A percentile compares a stretch with the other conserved stretches of the same genome.
Conservation (phyloP, 2,113 vertebrate species). For the Callaeas wilsoni region DNA sequence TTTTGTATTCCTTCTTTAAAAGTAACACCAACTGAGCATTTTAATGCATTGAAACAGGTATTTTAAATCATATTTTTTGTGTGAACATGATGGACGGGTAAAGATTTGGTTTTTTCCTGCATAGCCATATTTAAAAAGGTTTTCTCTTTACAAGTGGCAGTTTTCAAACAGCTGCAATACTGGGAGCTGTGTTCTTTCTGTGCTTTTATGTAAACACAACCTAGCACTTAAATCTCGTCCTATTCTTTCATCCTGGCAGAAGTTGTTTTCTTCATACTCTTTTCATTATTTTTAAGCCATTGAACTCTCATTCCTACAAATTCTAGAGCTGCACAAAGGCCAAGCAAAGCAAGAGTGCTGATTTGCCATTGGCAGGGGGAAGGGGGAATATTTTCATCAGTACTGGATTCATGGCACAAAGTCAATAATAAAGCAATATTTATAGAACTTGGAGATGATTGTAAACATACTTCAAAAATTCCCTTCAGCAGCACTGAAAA, state of each 20-base stretch:
- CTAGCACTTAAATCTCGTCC: background rate
- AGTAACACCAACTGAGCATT: background rate
- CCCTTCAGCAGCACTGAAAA: slow-evolving; percentile 20
- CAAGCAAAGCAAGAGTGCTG: background rate
- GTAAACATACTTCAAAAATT: slow-evolving; percentile 45
- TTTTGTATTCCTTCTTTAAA: background rate
- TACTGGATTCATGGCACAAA: slow-evolving; percentile 16
- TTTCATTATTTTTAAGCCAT: slow-evolving; percentile 26
- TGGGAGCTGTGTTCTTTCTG: background rate
- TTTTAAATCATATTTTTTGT: background rate
- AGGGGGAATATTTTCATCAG: background rate
- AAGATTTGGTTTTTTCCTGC: background rate
- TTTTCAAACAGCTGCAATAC: background rate
- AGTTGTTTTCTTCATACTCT: slow-evolving; percentile 6
- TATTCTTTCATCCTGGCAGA: background rate
- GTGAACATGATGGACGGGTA: background rate
- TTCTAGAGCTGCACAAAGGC: background rate
- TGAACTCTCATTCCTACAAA: background rate
- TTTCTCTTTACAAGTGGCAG: background rate
- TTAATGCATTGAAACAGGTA: background rate
- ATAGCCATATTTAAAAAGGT: background rate
- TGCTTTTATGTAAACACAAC: background rate
- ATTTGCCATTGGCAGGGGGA: background rate
- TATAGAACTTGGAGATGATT: slow-evolving; percentile 37
- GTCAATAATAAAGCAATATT: slow-evolving; percentile 48